phyloP scores from a whole-genome alignment of 1,140 invertebrate species.

The Eubasilissa regina region DNA sequence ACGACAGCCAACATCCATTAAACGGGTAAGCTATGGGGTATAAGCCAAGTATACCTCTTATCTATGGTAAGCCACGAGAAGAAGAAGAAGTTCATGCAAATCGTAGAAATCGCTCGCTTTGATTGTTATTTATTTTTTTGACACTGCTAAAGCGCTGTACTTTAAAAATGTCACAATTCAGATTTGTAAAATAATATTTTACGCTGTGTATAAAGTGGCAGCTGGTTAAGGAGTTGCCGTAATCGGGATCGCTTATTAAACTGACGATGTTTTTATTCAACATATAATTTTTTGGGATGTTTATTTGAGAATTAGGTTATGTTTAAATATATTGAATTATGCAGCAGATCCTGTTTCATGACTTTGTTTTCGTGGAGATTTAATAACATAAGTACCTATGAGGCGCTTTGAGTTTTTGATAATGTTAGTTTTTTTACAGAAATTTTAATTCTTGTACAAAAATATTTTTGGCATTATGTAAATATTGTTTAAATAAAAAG shows the following conservation, averaged over 20 bases:
- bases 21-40: too few relatives aligned
- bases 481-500: too few relatives aligned
- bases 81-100: too few relatives aligned
- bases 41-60: too few relatives aligned
- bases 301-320: constrained; percentile 19
- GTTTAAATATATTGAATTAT: not conserved
- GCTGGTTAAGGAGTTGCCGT: not conserved
- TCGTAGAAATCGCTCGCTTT: constrained; percentile 1
- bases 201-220: constrained; percentile 3
- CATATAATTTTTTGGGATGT: not conserved
- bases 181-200: not conserved
- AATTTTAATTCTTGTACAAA: too few relatives aligned
- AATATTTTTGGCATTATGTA: too few relatives aligned
- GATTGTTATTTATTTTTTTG: constrained; percentile 34
- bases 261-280: not conserved
- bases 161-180: constrained; percentile 5
- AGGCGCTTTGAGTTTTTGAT: too few relatives aligned
- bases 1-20: too few relatives aligned
- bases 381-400: too few relatives aligned
- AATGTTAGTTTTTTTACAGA: too few relatives aligned
- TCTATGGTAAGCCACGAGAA: too few relatives aligned
- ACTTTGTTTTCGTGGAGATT: not conserved
- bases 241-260: constrained; percentile 1
- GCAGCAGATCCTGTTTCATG: not conserved
- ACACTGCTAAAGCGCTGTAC: not conserved